A percentile compares a stretch with the other conserved stretches of the same genome.
Conservation (phyloP, 2,797 vertebrate species). For the Galaxias olidus region DNA sequence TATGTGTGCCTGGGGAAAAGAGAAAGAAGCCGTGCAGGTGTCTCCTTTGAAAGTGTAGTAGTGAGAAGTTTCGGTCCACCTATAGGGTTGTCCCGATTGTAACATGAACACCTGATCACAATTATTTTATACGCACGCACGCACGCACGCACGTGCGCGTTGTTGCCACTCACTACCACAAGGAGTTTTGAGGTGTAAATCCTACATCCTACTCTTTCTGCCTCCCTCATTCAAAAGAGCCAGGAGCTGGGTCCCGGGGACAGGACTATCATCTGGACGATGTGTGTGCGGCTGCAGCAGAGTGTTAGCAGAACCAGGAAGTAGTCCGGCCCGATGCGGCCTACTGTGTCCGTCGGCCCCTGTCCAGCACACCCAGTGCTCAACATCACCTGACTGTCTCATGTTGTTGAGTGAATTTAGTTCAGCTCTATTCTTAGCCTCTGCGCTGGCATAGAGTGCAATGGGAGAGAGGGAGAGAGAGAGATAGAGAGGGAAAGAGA, state of each 20-base stretch:
- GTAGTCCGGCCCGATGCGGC: conserved; percentile 22
- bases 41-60: conserved; percentile 46
- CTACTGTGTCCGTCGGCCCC: conserved; percentile 18
- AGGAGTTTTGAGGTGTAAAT: no score
- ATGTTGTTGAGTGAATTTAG: conserved; percentile 92
- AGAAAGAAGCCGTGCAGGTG: conserved; percentile 39
- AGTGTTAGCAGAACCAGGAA: conserved; percentile 58
- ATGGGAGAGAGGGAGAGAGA: conserved; percentile 58
- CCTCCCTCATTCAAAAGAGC: no score
- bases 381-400: conserved; percentile 92
- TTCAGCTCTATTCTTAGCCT: conserved; percentile 93
- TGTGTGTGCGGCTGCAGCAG: no score
- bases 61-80: conserved; percentile 2
- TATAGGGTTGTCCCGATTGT: no score
- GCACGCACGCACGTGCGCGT: background rate
- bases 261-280: no score
- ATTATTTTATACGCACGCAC: conserved; percentile 24
- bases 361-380: conserved; percentile 65
- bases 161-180: no score
- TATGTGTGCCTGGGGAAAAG: background rate
- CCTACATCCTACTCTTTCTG: no score
- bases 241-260: no score
- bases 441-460: conserved; percentile 66
- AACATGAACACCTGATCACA: no score
- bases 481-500: background rate